These are phyloP conservation scores for Dallia pectoralis DNA, from an alignment of 2,797 vertebrate genomes.

Conservation along the genomic window DNA sequence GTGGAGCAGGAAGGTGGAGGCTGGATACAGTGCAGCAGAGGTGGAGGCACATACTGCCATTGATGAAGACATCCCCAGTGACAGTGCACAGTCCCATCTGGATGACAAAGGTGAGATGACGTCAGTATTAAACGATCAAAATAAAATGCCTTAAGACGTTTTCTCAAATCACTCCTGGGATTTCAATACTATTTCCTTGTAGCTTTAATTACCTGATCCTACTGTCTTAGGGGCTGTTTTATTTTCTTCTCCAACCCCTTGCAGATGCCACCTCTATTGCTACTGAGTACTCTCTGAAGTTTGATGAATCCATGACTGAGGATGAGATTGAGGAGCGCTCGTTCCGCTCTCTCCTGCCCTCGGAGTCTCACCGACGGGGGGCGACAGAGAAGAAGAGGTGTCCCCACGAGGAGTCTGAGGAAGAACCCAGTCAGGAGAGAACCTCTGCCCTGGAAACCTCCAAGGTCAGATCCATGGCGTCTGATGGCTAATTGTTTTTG, in stretches of 20 bases:
- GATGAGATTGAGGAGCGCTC: slow-evolving; percentile 95
- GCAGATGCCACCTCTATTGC: slow-evolving; percentile 82
- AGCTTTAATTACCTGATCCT: background rate
- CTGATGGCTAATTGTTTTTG: too few species aligned
- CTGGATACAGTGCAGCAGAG: slow-evolving; percentile 77
- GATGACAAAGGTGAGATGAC: slow-evolving; percentile 93
- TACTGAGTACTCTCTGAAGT: slow-evolving; percentile 91
- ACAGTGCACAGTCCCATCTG: slow-evolving; percentile 75
- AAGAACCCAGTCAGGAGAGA: slow-evolving; percentile 77
- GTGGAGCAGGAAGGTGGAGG: slow-evolving; percentile 65
- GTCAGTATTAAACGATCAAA: too few species aligned
- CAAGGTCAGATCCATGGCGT: slow-evolving; percentile 53
- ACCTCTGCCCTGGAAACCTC: slow-evolving; percentile 44
- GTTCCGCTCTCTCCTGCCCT: slow-evolving; percentile 92
- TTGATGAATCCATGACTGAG: slow-evolving; percentile 95
- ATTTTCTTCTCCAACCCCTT: slow-evolving; percentile 18
- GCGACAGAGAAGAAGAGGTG: slow-evolving; percentile 86
- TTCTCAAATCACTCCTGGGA: too few species aligned
- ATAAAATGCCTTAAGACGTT: too few species aligned
- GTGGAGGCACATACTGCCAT: slow-evolving; percentile 77
- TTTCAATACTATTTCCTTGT: too few species aligned
- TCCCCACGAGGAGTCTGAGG: slow-evolving; percentile 84
- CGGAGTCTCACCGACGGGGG: slow-evolving; percentile 91
- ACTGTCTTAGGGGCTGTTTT: background rate
- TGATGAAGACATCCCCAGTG: slow-evolving; percentile 81